A percentile compares a stretch with the other conserved stretches of the same genome.
These are phyloP conservation scores for Drosophila nigrodunni DNA, from an alignment of 1,140 invertebrate species.

Conservation along the genomic window DNA sequence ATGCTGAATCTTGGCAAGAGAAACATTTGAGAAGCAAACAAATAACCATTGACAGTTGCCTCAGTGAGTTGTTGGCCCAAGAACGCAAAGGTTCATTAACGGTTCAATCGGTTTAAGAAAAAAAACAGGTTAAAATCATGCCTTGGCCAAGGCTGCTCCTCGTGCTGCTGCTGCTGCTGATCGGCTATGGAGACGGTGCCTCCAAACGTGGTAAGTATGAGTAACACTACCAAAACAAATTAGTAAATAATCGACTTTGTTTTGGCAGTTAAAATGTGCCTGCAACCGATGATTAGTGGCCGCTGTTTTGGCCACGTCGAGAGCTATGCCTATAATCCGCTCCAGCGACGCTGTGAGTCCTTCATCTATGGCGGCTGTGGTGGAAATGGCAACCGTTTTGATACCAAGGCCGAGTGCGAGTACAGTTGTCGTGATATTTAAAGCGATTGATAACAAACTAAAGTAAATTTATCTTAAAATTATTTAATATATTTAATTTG, in stretches of 20 bases:
- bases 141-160: constrained; percentile 49
- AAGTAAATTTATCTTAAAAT: constrained; percentile 11
- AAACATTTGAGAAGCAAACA: constrained; percentile 66
- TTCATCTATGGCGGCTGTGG: constrained; percentile 87
- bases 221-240: background rate
- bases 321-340: constrained; percentile 74
- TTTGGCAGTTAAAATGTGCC: constrained; percentile 66
- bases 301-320: constrained; percentile 73
- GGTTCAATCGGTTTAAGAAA: background rate
- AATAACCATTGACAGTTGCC: constrained; percentile 42
- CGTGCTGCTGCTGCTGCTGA: constrained; percentile 16
- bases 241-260: background rate
- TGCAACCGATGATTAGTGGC: constrained; percentile 69
- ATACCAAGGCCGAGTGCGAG: constrained; percentile 89
- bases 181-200: constrained; percentile 31
- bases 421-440: constrained; percentile 88
- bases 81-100: constrained; percentile 58
- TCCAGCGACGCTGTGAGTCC: constrained; percentile 68
- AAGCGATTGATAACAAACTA: constrained; percentile 30
- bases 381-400: constrained; percentile 93
- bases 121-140: constrained; percentile 34
- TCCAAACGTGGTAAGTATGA: constrained; percentile 61
- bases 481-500: constrained; percentile 57
- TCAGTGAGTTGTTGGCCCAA: constrained; percentile 65
- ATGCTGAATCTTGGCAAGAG: constrained; percentile 68